Conservation (phyloP, 2,797 vertebrate genomes). For the Myotis vivesi region DNA sequence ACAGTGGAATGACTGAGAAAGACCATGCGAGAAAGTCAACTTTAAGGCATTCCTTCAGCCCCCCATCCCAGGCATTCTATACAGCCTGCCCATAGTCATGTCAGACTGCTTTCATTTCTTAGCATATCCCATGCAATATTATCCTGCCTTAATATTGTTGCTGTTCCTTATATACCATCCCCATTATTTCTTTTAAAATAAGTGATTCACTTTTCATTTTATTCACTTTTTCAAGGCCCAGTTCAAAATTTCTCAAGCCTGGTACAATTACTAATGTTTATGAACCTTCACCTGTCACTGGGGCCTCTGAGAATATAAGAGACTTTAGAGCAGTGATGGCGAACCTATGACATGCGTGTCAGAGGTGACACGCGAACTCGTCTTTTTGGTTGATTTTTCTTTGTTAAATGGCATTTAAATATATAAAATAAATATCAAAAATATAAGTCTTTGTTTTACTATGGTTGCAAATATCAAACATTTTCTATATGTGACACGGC, state of each 20-base stretch:
- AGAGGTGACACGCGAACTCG: too few relatives aligned
- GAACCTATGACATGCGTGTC: too few relatives aligned
- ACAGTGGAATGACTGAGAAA: neutral
- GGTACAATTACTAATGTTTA: neutral
- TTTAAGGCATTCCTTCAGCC: too few relatives aligned
- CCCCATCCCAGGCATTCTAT: rapidly evolving
- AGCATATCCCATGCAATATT: neutral
- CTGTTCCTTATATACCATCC: neutral
- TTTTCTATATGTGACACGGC: too few relatives aligned
- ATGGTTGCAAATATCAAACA: too few relatives aligned
- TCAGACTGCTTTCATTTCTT: neutral
- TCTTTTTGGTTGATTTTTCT: too few relatives aligned
- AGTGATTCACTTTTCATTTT: neutral
- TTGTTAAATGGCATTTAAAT: too few relatives aligned
- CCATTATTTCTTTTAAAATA: neutral
- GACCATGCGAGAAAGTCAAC: neutral
- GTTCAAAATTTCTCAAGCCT: neutral
- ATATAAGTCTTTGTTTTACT: too few relatives aligned
- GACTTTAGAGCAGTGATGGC: neutral
- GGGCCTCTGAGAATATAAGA: neutral
- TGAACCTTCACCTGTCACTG: neutral
- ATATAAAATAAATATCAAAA: too few relatives aligned
- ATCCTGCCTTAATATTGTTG: neutral
- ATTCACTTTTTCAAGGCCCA: neutral
- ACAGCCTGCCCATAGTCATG: too few relatives aligned